Evolutionary conservation across 2,113 vertebrate genomes (phyloP), one percentile per base, ranked within the genome.

Genomic region (Tetraodon nigroviridis): DNA sequence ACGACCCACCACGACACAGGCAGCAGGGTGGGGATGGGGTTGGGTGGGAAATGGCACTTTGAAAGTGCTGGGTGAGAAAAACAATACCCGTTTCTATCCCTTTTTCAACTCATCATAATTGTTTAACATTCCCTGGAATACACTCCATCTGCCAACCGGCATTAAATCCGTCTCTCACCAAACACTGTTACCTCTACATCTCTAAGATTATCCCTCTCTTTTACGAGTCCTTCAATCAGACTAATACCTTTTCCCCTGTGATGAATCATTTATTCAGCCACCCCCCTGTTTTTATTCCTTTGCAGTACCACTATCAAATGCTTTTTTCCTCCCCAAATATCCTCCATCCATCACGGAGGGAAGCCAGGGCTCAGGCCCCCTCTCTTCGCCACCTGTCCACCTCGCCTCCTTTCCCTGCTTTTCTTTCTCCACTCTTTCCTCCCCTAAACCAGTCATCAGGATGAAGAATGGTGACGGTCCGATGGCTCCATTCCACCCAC

Each of bases 391-490:
- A 52, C 73, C 67, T 74, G 67, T 64, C 67, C 32, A 37, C 32
- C 51, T 54, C 64, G 58, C 67, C 58, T 60, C 21, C 55, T 14
- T 58, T 68, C 52, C 42, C 37, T 56, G 56, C 59, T 68, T 29
- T 15, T 58, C 60, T 64, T 44, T 32, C 27, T 51, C 41, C 52
- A 24, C 57, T 56, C 54, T 47, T 56, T 57, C 56, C 47, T 52
- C 56, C 72, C 63, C 78, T 83, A 86, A 84, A 87, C 61, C 69
- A 81, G 85, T 81, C 84, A 86, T 90, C 88, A 89, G 65, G 75
- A 89, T 89, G 88, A 92, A 85, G 47, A 76, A 92, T 91, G 83
- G 81, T 58, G 73, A 78, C 86, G 77, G 84, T 84, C 87, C 86
- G 86, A 86, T 84, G 75, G 81, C 84, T 83, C 85, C 80, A 88